phyloP scores from a whole-genome alignment of 2,113 vertebrate species.

The Galbula dea region DNA sequence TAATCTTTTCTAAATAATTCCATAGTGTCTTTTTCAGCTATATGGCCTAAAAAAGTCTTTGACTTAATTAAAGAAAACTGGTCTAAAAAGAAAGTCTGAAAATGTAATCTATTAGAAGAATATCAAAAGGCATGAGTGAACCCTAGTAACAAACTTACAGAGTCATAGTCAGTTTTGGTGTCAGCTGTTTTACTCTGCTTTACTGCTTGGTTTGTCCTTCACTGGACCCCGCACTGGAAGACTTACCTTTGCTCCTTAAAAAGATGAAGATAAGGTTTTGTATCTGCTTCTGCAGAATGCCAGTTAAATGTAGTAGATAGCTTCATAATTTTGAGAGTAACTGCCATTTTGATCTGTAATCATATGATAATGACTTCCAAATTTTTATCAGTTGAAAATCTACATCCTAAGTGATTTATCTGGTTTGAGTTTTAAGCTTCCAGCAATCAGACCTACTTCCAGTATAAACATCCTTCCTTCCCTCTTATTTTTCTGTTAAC shows the following conservation, averaged over 20 bases:
- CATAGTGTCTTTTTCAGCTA: not conserved
- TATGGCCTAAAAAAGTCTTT: not conserved
- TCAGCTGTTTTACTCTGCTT: not conserved
- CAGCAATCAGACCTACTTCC: not conserved
- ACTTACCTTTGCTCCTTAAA: not conserved
- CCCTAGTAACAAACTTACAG: not conserved
- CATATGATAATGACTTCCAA: not conserved
- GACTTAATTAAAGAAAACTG: not conserved
- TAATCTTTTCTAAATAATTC: slow-evolving; percentile 12
- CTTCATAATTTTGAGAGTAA: not conserved
- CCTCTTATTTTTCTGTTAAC: not conserved
- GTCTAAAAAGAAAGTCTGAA: not conserved
- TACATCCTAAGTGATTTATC: not conserved
- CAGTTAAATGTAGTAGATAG: not conserved
- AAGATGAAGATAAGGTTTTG: not conserved
- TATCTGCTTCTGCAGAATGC: not conserved
- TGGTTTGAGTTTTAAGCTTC: not conserved
- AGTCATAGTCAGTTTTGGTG: not conserved
- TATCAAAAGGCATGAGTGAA: not conserved
- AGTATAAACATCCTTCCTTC: not conserved
- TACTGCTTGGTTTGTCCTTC: not conserved
- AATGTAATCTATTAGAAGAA: not conserved
- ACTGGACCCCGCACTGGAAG: not conserved
- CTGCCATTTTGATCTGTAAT: not conserved
- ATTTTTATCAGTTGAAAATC: not conserved